These are phyloP conservation scores for Epirrita christyi DNA, from an alignment of 2,888 invertebrate genomes.

Conservation along the genomic window DNA sequence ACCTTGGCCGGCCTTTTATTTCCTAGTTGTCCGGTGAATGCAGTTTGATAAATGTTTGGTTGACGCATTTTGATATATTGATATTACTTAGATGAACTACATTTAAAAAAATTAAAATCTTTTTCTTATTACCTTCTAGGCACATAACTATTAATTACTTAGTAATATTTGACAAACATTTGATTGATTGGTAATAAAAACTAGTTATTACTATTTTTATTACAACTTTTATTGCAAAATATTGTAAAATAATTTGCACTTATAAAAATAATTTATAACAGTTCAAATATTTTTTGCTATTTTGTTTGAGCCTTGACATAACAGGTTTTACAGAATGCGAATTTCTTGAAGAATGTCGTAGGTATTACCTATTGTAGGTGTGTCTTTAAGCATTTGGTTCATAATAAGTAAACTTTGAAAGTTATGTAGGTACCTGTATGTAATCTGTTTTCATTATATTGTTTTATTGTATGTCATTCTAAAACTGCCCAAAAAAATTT, in stretches of 20 bases:
- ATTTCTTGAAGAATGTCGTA: conserved; percentile 34
- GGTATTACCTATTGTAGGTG: conserved; percentile 21
- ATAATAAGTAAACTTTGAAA: too few relatives aligned
- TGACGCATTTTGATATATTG: too few relatives aligned
- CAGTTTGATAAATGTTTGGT: not conserved
- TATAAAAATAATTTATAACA: conserved; percentile 25
- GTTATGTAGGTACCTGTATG: too few relatives aligned
- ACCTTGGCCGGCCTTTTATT: conserved; percentile 72
- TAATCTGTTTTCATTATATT: too few relatives aligned
- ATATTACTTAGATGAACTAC: too few relatives aligned
- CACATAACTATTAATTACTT: too few relatives aligned
- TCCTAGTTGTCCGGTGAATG: conserved; percentile 66
- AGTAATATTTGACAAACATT: conserved; percentile 5
- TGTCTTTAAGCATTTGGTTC: too few relatives aligned
- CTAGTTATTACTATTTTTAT: conserved; percentile 7
- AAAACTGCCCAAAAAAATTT: too few relatives aligned
- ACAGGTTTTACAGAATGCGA: conserved; percentile 39
- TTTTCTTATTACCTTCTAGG: too few relatives aligned
- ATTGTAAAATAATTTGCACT: conserved; percentile 19
- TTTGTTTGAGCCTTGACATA: conserved; percentile 31
- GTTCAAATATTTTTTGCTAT: conserved; percentile 34
- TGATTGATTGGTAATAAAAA: conserved; percentile 10
- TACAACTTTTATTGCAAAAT: conserved; percentile 9
- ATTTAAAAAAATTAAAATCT: too few relatives aligned
- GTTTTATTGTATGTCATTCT: too few relatives aligned